Base-by-base conservation (phyloP, 2,113 vertebrate genomes). In the Heterochromis multidens region DNA sequence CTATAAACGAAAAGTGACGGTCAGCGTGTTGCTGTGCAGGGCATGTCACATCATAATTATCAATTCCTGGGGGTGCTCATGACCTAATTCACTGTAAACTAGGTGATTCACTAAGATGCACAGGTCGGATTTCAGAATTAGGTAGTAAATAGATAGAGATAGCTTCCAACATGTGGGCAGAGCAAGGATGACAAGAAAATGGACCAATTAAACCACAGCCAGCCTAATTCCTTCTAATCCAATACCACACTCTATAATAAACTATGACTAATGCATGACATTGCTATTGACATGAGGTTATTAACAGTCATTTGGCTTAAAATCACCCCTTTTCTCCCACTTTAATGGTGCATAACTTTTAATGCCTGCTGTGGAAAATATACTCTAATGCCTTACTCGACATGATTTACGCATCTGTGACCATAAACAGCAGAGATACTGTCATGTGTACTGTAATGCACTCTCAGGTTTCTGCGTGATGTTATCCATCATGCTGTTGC, bases 11-110 rank as follows among this genome's bases (percentile, higher is more conserved):
- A 77, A 81, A 4, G 52, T 60, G 86, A 80, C 77, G 58, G 79
- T 88, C 79, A 80, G 82, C 61, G 25, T 86, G 84, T 91, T 82
- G 79, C 70, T 8, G 11, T 29, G 62, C 59, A 49, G 61, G 61
- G 79, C 85, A 67, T 83, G 84, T 88, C 40, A 52, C 67, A 54
- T 29, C 13, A 21, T 91, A 88, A 93, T 92, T 92, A 89, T 82
- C 23, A 6, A 31, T 5, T 79, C 90, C 84, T n/a, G 31, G 29
- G 79, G 92, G 59, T 62, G 82, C 43, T 37, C 8, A 67, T 84
- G 89, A 90, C 87, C 92, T 79, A 65, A 90, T 80, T 86, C 35
- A 23, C 82, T 81, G 80, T 74, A 60, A 56, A 12, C 72, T 72
- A 70, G 82, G 72, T 77, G 83, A 84, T 90, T 85, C 40, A 62